A percentile compares a stretch with the other conserved stretches of the same genome.
Evolutionary conservation across 2,888 invertebrate species (phyloP).

Genomic region (Schizaphis graminum): DNA sequence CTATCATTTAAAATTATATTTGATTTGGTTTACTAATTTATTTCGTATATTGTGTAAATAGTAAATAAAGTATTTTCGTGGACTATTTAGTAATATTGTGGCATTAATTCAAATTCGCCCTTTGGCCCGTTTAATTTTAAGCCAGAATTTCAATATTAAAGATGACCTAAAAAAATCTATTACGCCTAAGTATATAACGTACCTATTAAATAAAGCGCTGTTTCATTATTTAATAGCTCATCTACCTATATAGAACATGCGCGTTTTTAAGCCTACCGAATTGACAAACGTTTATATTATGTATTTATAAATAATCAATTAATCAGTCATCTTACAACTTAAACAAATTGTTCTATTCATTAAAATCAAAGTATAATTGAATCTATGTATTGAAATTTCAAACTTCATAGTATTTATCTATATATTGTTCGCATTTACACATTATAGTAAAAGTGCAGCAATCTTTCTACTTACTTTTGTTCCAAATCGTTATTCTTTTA

Average conservation of each 20-base stretch:
- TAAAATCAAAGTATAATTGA: neutral
- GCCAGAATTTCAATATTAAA: neutral
- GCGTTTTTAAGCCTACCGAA: neutral
- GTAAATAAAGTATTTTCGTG: neutral
- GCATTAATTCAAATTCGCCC: neutral
- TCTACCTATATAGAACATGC: neutral
- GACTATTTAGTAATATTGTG: neutral
- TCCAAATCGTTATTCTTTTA: neutral
- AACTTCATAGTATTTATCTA: neutral
- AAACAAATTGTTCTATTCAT: neutral
- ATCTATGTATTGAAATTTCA: neutral
- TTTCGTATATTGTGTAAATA: neutral
- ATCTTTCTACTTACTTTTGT: neutral
- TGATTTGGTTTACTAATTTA: neutral
- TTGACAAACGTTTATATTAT: neutral
- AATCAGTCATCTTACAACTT: neutral
- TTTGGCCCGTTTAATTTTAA: neutral
- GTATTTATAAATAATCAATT: neutral
- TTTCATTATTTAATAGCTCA: neutral
- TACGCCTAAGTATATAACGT: neutral
- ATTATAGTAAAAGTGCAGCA: neutral
- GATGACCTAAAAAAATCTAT: constrained; percentile 14
- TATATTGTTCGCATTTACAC: neutral
- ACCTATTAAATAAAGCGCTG: neutral
- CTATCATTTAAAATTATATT: neutral